Percentiles rank a stretch among this genome's conserved stretches.
These are phyloP conservation scores for Aphelocoma californica DNA, from an alignment of 2,797 vertebrate genomes.

Conservation along the genomic window DNA sequence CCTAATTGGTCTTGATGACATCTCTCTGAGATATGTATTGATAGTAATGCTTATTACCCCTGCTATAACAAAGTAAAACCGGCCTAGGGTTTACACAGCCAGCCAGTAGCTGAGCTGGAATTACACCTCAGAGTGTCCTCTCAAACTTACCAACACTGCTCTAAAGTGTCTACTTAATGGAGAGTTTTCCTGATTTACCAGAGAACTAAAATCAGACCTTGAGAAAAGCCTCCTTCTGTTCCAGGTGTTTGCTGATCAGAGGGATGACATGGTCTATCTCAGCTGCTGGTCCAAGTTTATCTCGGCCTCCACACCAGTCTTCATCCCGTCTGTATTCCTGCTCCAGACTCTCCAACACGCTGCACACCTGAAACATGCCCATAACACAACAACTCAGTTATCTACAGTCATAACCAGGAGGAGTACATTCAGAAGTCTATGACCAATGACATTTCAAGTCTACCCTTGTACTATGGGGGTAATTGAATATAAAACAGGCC, in stretches of 20 bases:
- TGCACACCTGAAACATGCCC: constrained; percentile 85
- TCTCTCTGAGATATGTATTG: background rate
- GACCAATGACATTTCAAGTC: background rate
- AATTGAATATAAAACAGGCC: background rate
- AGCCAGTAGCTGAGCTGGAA: background rate
- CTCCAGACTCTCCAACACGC: constrained; percentile 93
- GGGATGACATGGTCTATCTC: constrained; percentile 93
- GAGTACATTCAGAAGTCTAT: background rate
- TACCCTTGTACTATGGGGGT: background rate
- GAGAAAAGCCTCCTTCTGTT: constrained; percentile 98
- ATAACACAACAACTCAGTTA: background rate
- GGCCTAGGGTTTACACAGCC: background rate
- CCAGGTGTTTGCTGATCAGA: constrained; percentile 97
- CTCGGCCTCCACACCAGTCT: constrained; percentile 95
- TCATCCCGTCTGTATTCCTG: constrained; percentile 96
- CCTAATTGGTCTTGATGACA: background rate
- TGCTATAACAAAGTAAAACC: background rate
- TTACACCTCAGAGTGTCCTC: background rate
- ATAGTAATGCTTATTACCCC: background rate
- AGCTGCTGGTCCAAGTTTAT: constrained; percentile 86
- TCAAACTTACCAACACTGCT: background rate
- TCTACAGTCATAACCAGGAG: background rate
- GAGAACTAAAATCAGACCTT: constrained; percentile 80
- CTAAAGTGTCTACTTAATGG: background rate
- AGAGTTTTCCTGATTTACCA: background rate